phyloP scores from a whole-genome alignment of 1,140 invertebrate species.

The Drosophila azteca region DNA sequence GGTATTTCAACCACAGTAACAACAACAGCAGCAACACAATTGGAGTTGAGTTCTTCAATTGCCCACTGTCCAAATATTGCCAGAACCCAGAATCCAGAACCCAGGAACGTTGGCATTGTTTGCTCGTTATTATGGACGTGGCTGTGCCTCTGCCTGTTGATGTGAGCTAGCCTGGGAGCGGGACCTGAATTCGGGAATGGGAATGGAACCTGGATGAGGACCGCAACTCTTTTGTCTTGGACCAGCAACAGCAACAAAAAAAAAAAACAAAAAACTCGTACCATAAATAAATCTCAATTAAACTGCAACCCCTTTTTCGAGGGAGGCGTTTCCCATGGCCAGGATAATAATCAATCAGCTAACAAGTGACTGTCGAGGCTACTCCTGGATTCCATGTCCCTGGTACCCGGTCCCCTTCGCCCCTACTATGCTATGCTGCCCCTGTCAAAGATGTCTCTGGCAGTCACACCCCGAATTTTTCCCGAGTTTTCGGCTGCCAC shows the following conservation, averaged over 20 bases:
- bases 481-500: slow-evolving; percentile 58
- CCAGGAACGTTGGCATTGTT: slow-evolving; percentile 52
- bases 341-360: slow-evolving; percentile 70
- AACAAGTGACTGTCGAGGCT: slow-evolving; percentile 26
- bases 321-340: slow-evolving; percentile 43
- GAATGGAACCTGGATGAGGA: not conserved
- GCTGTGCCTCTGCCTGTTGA: slow-evolving; percentile 18
- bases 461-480: slow-evolving; percentile 56
- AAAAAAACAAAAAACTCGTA: slow-evolving; percentile 8
- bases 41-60: slow-evolving; percentile 72
- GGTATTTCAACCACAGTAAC: slow-evolving; percentile 30
- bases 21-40: slow-evolving; percentile 51
- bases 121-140: slow-evolving; percentile 71
- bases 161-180: slow-evolving; percentile 36
- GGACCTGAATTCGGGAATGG: slow-evolving; percentile 13
- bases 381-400: slow-evolving; percentile 30
- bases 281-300: slow-evolving; percentile 81
- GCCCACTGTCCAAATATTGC: slow-evolving; percentile 72
- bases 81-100: slow-evolving; percentile 40
- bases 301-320: slow-evolving; percentile 68
- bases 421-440: not conserved
- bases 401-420: not conserved
- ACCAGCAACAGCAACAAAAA: slow-evolving; percentile 12
- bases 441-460: slow-evolving; percentile 44
- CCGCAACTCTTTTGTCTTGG: slow-evolving; percentile 59